A percentile compares a stretch with the other conserved stretches of the same genome.
phyloP scores from a whole-genome alignment of 1,140 invertebrate species.

The Aricia agestis region DNA sequence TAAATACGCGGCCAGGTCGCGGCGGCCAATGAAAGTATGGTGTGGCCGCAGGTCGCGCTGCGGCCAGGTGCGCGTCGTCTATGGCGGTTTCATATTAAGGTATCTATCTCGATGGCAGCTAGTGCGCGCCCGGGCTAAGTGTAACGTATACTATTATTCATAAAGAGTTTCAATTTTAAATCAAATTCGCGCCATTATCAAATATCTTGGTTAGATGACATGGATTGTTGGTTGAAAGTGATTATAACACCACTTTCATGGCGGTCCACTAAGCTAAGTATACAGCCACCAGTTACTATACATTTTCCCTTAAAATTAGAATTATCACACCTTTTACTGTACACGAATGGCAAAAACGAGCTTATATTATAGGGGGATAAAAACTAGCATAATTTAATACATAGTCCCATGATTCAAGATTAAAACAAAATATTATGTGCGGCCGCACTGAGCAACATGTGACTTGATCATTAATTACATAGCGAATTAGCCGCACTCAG shows the following conservation, averaged over 20 bases:
- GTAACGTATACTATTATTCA: not conserved
- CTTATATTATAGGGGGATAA: constrained; percentile 26
- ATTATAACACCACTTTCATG: constrained; percentile 67
- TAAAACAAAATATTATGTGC: not conserved
- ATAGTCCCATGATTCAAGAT: not conserved
- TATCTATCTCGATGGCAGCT: no score
- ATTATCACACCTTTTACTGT: constrained; percentile 66
- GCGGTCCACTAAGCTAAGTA: constrained; percentile 42
- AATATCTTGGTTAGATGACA: constrained; percentile 19
- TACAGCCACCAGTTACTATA: constrained; percentile 44
- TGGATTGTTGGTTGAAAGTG: constrained; percentile 40
- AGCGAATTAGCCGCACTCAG: no score
- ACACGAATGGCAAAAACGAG: constrained; percentile 60
- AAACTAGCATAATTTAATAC: constrained; percentile 21
- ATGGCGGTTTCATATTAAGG: no score
- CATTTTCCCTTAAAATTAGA: constrained; percentile 40
- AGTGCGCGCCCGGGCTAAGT: no score
- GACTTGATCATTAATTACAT: no score
- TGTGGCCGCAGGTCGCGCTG: no score
- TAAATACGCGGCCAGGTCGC: no score
- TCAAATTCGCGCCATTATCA: not conserved
- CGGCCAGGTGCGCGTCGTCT: no score
- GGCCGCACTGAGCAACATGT: no score
- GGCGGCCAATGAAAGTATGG: no score
- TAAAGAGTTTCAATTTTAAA: not conserved